Conservation (phyloP, 2,797 vertebrate genomes). For the Eutrigla gurnardus region DNA sequence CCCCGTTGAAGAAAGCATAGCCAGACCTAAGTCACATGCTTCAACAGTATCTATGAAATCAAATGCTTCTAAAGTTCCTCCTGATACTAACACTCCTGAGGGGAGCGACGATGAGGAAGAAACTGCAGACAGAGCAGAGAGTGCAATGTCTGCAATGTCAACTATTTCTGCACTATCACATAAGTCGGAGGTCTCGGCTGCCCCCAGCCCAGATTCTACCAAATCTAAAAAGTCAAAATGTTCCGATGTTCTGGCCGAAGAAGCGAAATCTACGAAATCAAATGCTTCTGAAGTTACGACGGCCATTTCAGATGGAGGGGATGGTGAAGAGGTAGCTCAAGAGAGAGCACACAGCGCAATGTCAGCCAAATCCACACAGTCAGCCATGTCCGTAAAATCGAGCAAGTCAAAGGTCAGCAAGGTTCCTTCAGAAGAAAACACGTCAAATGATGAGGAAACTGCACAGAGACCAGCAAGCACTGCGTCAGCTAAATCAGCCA, state of each 20-base stretch:
- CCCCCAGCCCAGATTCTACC: constrained; percentile 16
- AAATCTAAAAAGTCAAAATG: constrained; percentile 56
- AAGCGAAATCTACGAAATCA: constrained; percentile 44
- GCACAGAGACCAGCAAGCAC: constrained; percentile 58
- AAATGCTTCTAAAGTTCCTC: constrained; percentile 29
- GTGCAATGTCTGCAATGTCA: not conserved
- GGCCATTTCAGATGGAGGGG: constrained; percentile 19
- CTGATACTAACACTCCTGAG: constrained; percentile 5
- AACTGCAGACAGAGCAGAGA: not conserved
- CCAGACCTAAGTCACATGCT: constrained; percentile 56
- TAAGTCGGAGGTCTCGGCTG: not conserved
- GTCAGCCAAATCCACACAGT: constrained; percentile 60
- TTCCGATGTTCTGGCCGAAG: constrained; percentile 47
- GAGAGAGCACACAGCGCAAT: constrained; percentile 49
- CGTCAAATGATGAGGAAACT: constrained; percentile 25
- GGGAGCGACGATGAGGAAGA: not conserved
- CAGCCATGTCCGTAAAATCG: constrained; percentile 52
- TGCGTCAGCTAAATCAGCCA: constrained; percentile 57
- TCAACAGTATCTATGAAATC: constrained; percentile 68
- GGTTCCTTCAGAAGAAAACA: constrained; percentile 14
- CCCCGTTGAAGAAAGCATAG: constrained; percentile 17
- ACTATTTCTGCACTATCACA: not conserved
- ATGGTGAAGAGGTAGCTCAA: constrained; percentile 23
- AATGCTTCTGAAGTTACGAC: constrained; percentile 25
- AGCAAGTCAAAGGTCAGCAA: constrained; percentile 33